Evolutionary conservation across 2,797 vertebrate species (phyloP), one percentile per base, ranked within the genome.

Genomic region (Pangasius djambal): DNA sequence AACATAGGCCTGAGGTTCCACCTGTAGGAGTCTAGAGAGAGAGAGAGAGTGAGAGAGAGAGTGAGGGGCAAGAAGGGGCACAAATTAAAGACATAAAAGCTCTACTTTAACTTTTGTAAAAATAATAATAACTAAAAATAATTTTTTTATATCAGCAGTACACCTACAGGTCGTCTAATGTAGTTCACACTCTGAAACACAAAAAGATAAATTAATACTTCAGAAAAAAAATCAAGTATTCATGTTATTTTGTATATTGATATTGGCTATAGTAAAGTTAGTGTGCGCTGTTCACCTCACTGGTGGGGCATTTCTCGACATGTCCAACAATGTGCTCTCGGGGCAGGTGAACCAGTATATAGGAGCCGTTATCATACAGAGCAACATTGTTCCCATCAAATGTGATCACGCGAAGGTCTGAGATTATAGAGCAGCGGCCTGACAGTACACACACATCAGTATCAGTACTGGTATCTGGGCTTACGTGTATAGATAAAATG

Each of bases 351-450:
- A 99, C 97, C 95, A 99, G 94, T 92, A 99, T 96, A 89, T 99
- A 99, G 85, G 99, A 98, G 92, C 98, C 98, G 75, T 96, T 97
- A 88, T 98, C 98, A 88, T 98, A 99, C 70, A 99, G 94, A 18
- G 98, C 99, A 85, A 98, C 97, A 20, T 97, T 99, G 93, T 99
- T 99, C 90, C 99, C 99, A 92, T 99, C 99, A 87, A 99, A 99
- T 0, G 98, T 99, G 90, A 99, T 98, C 83, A 99, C 95, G 18
- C 98, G 98, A 88, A 99, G 94, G 93, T 99, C 98, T 89, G 98
- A 99, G 93, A 99, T 96, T 89, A 99, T 94, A 59, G 98, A 99
- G 93, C 98, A 99, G 57, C 98, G 97, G 94, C 98, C 98, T 99
- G 91, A 52, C 86, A 92, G 88, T 7, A 86, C 20, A 85, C 6